These are phyloP conservation scores for Notiomystis cincta DNA, from an alignment of 2,113 vertebrate genomes.

Conservation along the genomic window DNA sequence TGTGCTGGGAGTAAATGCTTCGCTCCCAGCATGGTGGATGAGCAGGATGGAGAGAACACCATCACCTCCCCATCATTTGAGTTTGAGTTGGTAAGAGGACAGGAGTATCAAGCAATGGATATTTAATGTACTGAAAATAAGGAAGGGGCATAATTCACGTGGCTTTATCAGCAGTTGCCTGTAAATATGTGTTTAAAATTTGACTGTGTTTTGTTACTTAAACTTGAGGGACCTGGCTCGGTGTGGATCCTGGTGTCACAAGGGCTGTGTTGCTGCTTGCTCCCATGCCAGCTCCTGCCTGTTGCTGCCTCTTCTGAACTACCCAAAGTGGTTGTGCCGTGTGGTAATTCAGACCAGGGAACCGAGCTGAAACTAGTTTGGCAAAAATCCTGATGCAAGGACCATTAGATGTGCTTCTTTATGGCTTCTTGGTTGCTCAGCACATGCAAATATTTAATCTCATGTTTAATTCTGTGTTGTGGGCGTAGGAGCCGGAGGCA, in stretches of 20 bases:
- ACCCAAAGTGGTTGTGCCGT: neutral
- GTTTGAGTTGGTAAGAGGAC: neutral
- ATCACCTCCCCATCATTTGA: neutral
- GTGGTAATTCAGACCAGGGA: neutral
- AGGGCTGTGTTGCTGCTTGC: neutral
- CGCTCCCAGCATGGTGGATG: neutral
- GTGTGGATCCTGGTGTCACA: neutral
- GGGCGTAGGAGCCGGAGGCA: constrained; percentile 46
- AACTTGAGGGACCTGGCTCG: neutral
- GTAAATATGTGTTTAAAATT: neutral
- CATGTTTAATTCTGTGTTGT: constrained; percentile 39
- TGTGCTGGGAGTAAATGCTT: neutral
- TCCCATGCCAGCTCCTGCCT: neutral
- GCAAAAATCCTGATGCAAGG: constrained; percentile 14
- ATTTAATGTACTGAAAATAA: neutral
- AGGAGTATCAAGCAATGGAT: neutral
- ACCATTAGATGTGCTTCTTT: constrained; percentile 27
- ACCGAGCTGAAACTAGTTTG: neutral
- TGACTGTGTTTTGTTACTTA: neutral
- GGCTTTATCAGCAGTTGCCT: neutral
- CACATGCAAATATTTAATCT: constrained; percentile 65
- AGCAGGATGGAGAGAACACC: neutral
- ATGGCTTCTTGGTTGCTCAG: constrained; percentile 54
- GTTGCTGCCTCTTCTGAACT: neutral
- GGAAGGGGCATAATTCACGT: neutral